Evolutionary conservation across 1,140 invertebrate genomes (phyloP), one percentile per base, ranked within the genome.

Genomic region (Drosophila truncata): DNA sequence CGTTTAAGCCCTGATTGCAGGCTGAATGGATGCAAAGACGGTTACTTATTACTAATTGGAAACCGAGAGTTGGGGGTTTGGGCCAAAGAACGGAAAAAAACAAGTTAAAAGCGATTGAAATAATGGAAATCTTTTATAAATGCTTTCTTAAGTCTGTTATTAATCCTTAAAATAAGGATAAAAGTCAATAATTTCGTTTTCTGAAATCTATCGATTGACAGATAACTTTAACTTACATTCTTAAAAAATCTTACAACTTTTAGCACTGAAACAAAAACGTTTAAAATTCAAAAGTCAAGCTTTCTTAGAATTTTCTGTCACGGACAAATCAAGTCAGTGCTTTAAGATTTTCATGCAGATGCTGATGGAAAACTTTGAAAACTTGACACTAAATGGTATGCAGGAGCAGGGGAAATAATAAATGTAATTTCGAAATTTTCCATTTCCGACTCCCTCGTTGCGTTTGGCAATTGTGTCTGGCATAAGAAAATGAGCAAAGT

Each of bases 371-470:
- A 59, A 49, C 33, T 58, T 72, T 39, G 33, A 31, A 29, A 72
- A 72, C 42, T 59, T 59, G 35, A 72, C 69, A 71, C 65, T 72
- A 72, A 72, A 71, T 72, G 69, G 46, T 31, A 42, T 49, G 47
- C 39, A 62, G 65, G 61, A 69, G 57, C 71, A 18, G 46, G 70
- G 62, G 46, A 69, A 62, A 67, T 77, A 83, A 87, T 83, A 82
- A 86, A 82, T 82, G 83, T 82, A 79, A 72, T 87, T 86, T 76
- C 31, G 23, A 60, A 70, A 75, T 79, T 60, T 81, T 70, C 31
- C 59, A 64, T 59, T 82, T 47, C 37, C 49, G 3, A 37, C 44
- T 50, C 50, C 23, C 44, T 33, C 18, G 18, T 54, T 67, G 65
- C 63, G 42, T 58, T 67, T 67, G 47, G 25, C 74, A 85, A 81